Conservation (phyloP, 2,113 vertebrate species). For the Xiphophorus maculatus region DNA sequence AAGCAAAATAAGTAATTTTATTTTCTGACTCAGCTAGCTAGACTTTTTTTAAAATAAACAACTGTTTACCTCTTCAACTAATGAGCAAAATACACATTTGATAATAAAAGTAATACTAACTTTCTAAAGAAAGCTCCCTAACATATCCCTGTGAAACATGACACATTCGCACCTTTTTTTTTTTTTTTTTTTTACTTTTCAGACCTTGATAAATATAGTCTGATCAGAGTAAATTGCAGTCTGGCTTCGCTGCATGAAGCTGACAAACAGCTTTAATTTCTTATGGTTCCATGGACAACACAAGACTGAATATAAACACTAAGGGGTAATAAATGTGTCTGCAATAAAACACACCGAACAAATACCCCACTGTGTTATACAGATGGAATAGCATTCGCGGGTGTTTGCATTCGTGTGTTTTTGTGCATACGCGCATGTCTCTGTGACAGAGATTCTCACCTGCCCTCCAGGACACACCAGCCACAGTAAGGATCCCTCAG, state of each 20-base stretch:
- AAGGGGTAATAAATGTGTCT: slow-evolving; percentile 59
- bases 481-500: slow-evolving; percentile 88
- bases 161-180: slow-evolving; percentile 5
- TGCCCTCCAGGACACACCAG: slow-evolving; percentile 91
- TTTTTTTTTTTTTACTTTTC: slow-evolving; percentile 21
- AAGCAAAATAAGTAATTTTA: background rate
- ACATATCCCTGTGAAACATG: slow-evolving; percentile 32
- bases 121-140: background rate
- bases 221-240: slow-evolving; percentile 70
- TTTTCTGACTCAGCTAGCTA: background rate
- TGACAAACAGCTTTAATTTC: slow-evolving; percentile 75
- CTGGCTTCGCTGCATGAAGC: slow-evolving; percentile 54
- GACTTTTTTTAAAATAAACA: background rate
- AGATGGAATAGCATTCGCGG: slow-evolving; percentile 53
- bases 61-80: background rate
- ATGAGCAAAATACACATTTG: background rate
- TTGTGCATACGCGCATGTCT: slow-evolving; percentile 5
- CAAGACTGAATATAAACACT: slow-evolving; percentile 66
- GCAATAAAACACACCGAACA: slow-evolving; percentile 62
- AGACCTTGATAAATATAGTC: slow-evolving; percentile 65
- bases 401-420: slow-evolving; percentile 38
- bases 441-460: slow-evolving; percentile 67
- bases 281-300: slow-evolving; percentile 54
- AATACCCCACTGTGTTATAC: slow-evolving; percentile 58
- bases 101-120: background rate